Evolutionary conservation across 2,888 invertebrate genomes (phyloP).

Genomic region (Nomada lathburiana): DNA sequence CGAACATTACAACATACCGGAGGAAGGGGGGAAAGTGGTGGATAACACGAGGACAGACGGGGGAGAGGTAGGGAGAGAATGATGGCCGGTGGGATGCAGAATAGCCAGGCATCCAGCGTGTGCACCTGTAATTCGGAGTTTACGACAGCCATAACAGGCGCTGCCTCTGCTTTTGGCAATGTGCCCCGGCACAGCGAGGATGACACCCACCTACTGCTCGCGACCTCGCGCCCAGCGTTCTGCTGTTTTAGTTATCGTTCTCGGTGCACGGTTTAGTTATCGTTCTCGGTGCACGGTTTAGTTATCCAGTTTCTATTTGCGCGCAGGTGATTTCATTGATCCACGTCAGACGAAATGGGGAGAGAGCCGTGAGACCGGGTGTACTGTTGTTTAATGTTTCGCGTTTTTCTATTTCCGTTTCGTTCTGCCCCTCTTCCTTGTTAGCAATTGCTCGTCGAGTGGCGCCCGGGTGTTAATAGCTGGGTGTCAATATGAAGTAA

Average conservation of each 20-base stretch:
- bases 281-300: constrained; percentile 29
- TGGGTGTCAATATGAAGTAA: no score
- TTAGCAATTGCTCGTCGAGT: no score
- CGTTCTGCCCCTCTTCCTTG: no score
- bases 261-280: constrained; percentile 26
- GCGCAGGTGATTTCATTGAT: constrained; percentile 64
- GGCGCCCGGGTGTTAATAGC: no score
- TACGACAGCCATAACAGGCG: constrained; percentile 66
- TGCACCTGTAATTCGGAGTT: constrained; percentile 68
- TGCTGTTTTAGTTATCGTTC: constrained; percentile 54
- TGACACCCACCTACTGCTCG: background rate
- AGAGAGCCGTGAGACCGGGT: background rate
- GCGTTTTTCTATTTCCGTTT: no score
- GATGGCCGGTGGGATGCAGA: constrained; percentile 55
- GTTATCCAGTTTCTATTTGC: constrained; percentile 54
- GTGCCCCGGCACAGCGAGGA: constrained; percentile 33
- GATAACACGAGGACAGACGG: background rate
- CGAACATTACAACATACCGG: constrained; percentile 40
- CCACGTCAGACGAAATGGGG: constrained; percentile 9
- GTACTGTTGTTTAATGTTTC: background rate
- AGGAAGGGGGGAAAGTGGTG: background rate
- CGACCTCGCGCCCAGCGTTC: background rate
- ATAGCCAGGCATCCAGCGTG: constrained; percentile 39
- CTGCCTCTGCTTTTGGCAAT: constrained; percentile 63
- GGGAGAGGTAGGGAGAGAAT: constrained; percentile 33